Evolutionary conservation across 2,113 vertebrate genomes (phyloP), one percentile per base, ranked within the genome.

Genomic region (Anarhynchus alexandrinus): DNA sequence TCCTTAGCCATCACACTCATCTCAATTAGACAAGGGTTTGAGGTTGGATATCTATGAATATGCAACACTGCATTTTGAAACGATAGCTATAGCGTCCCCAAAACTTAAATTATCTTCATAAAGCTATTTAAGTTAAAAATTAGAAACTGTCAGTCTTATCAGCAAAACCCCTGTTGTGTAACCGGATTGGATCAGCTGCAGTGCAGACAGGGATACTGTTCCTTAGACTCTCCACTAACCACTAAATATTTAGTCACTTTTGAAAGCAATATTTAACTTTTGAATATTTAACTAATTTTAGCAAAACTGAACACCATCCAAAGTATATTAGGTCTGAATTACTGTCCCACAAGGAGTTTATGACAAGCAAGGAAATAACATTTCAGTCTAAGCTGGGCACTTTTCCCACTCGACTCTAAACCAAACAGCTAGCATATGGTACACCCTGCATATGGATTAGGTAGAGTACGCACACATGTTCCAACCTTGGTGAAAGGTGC

Each of bases 261-360:
- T 71, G 32, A 85, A 94, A 74, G 11, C 13, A 58, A 23, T 78
- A 65, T 52, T 93, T 90, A 58, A 8, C 22, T 85, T 92, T 58
- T 62, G 22, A 85, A 55, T 82, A 57, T 80, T 58, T 72, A 59
- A 15, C 34, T 81, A 92, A 90, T 88, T 88, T 85, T 94, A 94
- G 70, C 94, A 96, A 90, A 90, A 83, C 36, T 86, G 82, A 88
- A 51, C 61, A 89, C 65, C 58, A 86, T 12, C 77, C 58, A 71
- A 74, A 85, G 59, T 78, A 86, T 51, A 88, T 86, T 96, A 94
- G 70, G 38, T 79, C 59, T 96, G 89, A 97, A 90, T 94, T 96
- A 96, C 90, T 95, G 49, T 91, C 72, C 82, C 92, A 91, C 25
- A 57, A 93, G 55, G 78, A 95, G 80, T 94, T 97, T 69, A 95